phyloP scores from a whole-genome alignment of 2,888 invertebrate genomes.

The Cerastis rubricosa region DNA sequence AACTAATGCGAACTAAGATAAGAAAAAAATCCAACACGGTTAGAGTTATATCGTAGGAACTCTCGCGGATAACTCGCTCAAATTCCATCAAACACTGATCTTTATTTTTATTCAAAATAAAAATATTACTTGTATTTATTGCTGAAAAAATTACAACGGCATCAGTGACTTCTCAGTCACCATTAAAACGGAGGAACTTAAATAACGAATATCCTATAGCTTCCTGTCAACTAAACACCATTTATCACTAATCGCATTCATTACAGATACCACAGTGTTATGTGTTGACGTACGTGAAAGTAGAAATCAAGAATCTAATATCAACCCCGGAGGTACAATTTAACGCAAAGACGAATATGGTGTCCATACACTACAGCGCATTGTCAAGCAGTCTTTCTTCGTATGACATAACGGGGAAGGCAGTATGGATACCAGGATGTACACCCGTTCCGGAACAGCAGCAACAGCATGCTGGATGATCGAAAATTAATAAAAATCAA shows the following conservation, averaged over 20 bases:
- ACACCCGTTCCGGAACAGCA: rapidly evolving
- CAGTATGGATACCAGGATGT: slow-evolving; percentile 12
- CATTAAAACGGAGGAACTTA: background rate
- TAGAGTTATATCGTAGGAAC: background rate
- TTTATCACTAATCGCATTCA: background rate
- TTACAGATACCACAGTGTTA: slow-evolving; percentile 52
- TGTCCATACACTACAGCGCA: slow-evolving; percentile 23
- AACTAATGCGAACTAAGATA: background rate
- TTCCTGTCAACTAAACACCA: background rate
- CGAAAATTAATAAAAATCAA: too few relatives aligned
- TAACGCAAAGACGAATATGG: slow-evolving; percentile 5
- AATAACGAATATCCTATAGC: background rate
- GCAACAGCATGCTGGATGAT: background rate
- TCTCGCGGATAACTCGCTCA: too few relatives aligned
- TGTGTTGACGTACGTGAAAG: slow-evolving; percentile 41
- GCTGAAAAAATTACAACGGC: background rate
- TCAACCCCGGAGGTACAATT: slow-evolving; percentile 38
- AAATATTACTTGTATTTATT: background rate
- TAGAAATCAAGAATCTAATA: slow-evolving; percentile 34
- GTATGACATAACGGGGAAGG: slow-evolving; percentile 25
- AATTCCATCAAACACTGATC: background rate
- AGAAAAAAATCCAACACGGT: background rate
- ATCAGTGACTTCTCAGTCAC: background rate
- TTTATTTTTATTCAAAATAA: background rate
- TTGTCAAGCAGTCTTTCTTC: slow-evolving; percentile 43